Evolutionary conservation across 2,113 vertebrate genomes (phyloP), one percentile per base, ranked within the genome.

Genomic region (Hemichromis elongatus): DNA sequence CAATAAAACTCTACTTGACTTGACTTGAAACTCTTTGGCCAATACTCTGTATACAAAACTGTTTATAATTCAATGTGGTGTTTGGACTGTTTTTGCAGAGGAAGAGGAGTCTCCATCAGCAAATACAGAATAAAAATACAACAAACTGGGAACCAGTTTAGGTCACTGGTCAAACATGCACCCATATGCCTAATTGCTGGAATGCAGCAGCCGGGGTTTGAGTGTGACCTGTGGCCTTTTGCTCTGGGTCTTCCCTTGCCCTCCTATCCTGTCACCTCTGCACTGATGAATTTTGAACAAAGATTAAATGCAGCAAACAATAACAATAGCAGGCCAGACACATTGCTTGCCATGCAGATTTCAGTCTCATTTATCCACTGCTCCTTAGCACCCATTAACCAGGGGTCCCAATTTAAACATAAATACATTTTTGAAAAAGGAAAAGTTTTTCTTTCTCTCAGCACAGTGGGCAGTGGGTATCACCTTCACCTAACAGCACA

Each of bases 121-220:
- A 63, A 63, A 37, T 37, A 13, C 6, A 63, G 57, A 35, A 12
- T 0, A 63, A 37, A 63, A 0, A 63, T 37, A n/a, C 33, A 35
- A 19, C 59, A 63, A 63, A 63, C 33, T 37, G 19, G 19, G 33
- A 37, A 37, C 19, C 61, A 66, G 33, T 66, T 66, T 40, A 13
- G 61, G 33, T 66, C 6, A 66, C 61, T 2, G 33, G 61, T 66
- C 33, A 21, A 66, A 13, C 11, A 1, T 37, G 33, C 6, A 19
- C 19, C 33, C 11, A 1, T 66, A 66, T 14, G 61, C 61, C 33
- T 37, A 21, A 21, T 66, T n/a, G 61, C 11, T 40, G 1, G 19
- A 66, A 37, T 40, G 33, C 33, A 37, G 33, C 59, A 37, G 33
- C 59, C 11, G 0, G 33, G 19, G 11, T 66, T 66, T 21, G 59